Evolutionary conservation across 2,797 vertebrate species (phyloP).

Genomic region (Columba guinea): DNA sequence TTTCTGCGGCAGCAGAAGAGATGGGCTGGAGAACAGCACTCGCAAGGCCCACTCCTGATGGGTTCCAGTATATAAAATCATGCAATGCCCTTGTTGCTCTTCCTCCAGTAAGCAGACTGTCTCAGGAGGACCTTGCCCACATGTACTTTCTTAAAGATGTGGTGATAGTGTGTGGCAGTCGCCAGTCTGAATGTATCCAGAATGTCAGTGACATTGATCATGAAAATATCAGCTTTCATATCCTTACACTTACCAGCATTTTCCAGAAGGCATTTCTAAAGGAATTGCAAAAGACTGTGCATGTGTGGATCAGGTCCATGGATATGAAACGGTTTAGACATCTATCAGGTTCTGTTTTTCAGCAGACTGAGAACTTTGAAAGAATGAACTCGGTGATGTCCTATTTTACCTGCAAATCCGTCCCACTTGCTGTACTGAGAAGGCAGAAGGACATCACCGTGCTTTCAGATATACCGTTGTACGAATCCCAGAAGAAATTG

Average conservation of each 20-base stretch:
- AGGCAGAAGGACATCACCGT: neutral
- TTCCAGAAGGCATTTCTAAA: slow-evolving; percentile 82
- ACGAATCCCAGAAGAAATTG: slow-evolving; percentile 60
- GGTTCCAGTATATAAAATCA: neutral
- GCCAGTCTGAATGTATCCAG: slow-evolving; percentile 6
- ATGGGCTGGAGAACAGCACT: slow-evolving; percentile 51
- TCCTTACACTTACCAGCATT: slow-evolving; percentile 72
- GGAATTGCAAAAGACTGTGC: slow-evolving; percentile 64
- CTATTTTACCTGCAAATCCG: slow-evolving; percentile 75
- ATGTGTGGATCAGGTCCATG: slow-evolving; percentile 79
- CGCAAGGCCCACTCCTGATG: neutral
- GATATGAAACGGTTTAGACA: slow-evolving; percentile 54
- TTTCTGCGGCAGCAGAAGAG: slow-evolving; percentile 41
- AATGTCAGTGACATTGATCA: slow-evolving; percentile 33
- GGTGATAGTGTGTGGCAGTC: slow-evolving; percentile 75
- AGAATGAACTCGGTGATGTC: neutral
- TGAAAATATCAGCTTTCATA: slow-evolving; percentile 73
- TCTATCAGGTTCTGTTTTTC: slow-evolving; percentile 74
- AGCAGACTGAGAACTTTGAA: slow-evolving; percentile 51
- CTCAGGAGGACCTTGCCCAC: slow-evolving; percentile 30
- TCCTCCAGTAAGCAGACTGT: slow-evolving; percentile 69
- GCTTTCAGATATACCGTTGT: slow-evolving; percentile 76
- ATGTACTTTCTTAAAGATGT: slow-evolving; percentile 70
- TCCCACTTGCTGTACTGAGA: slow-evolving; percentile 74
- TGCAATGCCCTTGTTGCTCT: slow-evolving; percentile 78